These are phyloP conservation scores for Sula dactylatra DNA, from an alignment of 2,113 vertebrate genomes.

Conservation along the genomic window DNA sequence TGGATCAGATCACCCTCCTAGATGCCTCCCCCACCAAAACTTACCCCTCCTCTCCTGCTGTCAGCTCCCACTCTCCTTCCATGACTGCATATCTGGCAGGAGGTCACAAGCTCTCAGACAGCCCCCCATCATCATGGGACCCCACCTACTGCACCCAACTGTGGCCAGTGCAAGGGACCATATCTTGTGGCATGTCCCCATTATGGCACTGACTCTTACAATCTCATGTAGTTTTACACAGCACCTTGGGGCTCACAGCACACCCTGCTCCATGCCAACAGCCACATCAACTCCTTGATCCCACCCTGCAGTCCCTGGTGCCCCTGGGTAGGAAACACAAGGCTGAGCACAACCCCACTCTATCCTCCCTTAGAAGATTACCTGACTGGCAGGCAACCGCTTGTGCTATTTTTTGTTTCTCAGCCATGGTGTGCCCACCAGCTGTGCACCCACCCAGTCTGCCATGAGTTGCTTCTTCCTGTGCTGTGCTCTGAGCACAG, in stretches of 20 bases:
- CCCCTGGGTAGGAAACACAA: not conserved
- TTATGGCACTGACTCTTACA: not conserved
- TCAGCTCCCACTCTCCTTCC: not conserved
- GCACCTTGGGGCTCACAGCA: not conserved
- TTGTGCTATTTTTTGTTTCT: not conserved
- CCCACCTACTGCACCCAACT: too few relatives aligned
- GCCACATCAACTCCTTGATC: not conserved
- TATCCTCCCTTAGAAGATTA: not conserved
- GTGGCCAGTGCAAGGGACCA: too few relatives aligned
- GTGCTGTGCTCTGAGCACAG: fast-evolving
- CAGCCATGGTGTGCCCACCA: fast-evolving
- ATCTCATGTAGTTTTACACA: not conserved
- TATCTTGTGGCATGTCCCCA: not conserved
- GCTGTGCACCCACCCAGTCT: not conserved
- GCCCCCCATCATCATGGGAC: too few relatives aligned
- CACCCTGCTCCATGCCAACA: not conserved
- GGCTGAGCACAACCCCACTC: not conserved
- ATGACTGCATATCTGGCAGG: fast-evolving
- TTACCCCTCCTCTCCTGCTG: not conserved
- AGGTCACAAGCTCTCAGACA: not conserved
- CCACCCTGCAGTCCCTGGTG: not conserved
- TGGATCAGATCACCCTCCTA: not conserved
- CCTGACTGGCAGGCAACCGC: not conserved
- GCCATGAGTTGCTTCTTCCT: not conserved
- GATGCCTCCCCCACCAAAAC: not conserved